Evolutionary conservation across 1,140 invertebrate species (phyloP), one percentile per base, ranked within the genome.

Genomic region (Aphaenogaster rudis): DNA sequence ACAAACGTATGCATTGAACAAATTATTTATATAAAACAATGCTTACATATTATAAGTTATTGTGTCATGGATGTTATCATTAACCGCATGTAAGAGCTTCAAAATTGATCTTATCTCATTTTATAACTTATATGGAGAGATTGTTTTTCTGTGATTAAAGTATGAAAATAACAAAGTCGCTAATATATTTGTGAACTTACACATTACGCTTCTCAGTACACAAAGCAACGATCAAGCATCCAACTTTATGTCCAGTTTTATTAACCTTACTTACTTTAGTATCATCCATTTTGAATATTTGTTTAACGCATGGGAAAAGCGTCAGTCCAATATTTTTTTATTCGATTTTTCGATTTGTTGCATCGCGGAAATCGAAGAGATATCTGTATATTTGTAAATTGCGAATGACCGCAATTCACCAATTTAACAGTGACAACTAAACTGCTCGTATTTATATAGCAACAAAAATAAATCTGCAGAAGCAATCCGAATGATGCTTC

Each of bases 301-400:
- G 8, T 78, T 63, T 45, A 48, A 79, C 4, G 15, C 39, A n/a
- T 21, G 2, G 9, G 2, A 54, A 28, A 69, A 64, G 1, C 54
- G 2, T 33, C 7, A 28, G 6, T 77, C 39, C 2, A 3, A 11
- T 52, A 57, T 11, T n/a, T 36, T 36, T 64, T 36, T 50, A 61
- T 61, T 78, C 36, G 57, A 13, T 9, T n/a, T 59, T 76, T 59
- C 39, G 7, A 33, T 64, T 79, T 80, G 28, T 28, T 59, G 6
- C 7, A 54, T 54, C 63, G 48, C n/a, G 61, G 0, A 8, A 11
- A 54, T 39, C 11, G 42, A 42, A 80, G n/a, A 11, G 11, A 28
- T 45, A 45, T 21, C 39, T 36, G 11, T 17, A 21, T 69, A 69
- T 80, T 69, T 80, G 36, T 54, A 69, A 80, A 69, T 42, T 80